These are phyloP conservation scores for Strongylocentrotus purpuratus DNA, from an alignment of 35 echinoderm and acorn worm genomes.

Conservation along the genomic window DNA sequence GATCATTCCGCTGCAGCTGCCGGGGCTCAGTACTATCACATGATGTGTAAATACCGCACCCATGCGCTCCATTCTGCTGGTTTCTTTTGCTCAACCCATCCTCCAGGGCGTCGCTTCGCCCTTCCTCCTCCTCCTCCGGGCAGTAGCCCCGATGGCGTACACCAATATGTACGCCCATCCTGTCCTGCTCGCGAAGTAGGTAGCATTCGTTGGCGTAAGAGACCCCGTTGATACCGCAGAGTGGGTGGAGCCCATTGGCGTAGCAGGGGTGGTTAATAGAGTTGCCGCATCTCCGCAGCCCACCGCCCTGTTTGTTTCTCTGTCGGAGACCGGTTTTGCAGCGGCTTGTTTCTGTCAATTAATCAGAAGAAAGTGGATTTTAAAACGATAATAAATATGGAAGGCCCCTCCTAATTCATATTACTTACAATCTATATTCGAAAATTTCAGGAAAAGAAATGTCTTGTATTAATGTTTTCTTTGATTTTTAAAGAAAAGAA, in stretches of 20 bases:
- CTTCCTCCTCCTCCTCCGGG: background rate
- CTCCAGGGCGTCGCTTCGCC: background rate
- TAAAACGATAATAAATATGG: too few species aligned
- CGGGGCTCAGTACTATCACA: background rate
- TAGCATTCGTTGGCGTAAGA: constrained; percentile 19
- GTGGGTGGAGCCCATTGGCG: background rate
- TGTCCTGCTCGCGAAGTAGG: background rate
- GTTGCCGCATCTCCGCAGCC: background rate
- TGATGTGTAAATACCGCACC: background rate
- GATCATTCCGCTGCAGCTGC: background rate
- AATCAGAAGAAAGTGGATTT: too few species aligned
- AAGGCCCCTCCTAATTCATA: too few species aligned
- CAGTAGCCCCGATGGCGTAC: constrained; percentile 16
- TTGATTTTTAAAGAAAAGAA: too few species aligned
- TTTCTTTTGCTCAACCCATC: background rate
- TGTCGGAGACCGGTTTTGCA: background rate
- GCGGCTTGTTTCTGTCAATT: background rate
- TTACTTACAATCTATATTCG: too few species aligned
- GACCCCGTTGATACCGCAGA: constrained; percentile 1
- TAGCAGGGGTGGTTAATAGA: background rate
- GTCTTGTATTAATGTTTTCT: too few species aligned
- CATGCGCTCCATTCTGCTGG: background rate
- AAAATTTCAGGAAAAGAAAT: too few species aligned
- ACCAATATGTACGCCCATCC: background rate
- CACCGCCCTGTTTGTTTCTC: background rate